phyloP scores from a whole-genome alignment of 2,797 vertebrate species.

The Steatocranus sp. region DNA sequence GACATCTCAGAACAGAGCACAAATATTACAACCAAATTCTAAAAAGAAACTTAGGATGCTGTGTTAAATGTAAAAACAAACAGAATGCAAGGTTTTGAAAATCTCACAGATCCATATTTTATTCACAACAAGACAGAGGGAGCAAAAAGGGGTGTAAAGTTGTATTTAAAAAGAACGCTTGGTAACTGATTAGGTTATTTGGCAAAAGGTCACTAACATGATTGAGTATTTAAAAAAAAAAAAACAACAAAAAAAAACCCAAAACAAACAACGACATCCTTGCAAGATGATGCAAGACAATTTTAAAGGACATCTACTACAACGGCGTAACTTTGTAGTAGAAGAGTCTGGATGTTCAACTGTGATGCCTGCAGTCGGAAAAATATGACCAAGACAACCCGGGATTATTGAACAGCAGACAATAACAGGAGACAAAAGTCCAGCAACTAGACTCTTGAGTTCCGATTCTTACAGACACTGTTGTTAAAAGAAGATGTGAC shows the following conservation, averaged over 20 bases:
- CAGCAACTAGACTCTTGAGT: background rate
- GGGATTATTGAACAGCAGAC: background rate
- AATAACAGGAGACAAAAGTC: background rate
- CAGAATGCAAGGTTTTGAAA: background rate
- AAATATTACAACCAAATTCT: background rate
- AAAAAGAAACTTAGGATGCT: background rate
- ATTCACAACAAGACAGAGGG: background rate
- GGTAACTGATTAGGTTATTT: background rate
- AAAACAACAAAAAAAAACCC: accelerated
- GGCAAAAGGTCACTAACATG: background rate
- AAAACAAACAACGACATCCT: background rate
- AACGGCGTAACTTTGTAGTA: background rate
- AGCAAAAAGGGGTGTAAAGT: background rate
- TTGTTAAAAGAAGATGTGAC: background rate
- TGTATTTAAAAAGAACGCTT: background rate
- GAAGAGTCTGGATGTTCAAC: background rate
- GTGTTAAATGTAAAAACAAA: background rate
- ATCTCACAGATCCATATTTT: background rate
- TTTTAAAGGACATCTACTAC: background rate
- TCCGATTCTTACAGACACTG: background rate
- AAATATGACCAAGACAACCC: background rate
- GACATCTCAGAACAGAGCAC: background rate
- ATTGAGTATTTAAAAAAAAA: background rate
- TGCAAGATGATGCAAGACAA: background rate
- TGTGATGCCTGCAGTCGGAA: background rate